Conservation (phyloP, 2,888 invertebrate species). For the Melitaea athalia region DNA sequence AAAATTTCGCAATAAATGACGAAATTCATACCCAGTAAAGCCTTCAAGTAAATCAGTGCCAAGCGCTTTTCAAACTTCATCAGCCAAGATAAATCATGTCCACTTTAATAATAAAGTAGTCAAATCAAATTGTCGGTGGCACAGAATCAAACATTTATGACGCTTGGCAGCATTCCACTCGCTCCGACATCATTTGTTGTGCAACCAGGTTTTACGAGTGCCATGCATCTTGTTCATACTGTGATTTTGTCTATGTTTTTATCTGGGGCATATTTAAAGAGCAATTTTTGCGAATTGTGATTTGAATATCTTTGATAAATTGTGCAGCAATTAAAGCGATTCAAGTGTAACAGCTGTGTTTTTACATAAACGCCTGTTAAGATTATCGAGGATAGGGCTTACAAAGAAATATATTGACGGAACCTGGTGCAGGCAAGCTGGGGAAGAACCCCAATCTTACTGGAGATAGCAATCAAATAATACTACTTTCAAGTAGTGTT, state of each 20-base stretch:
- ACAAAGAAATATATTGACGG: too few relatives aligned
- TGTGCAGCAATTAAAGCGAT: not conserved
- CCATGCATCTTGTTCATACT: slow-evolving; percentile 36
- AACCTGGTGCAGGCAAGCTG: too few relatives aligned
- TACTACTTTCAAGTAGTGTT: too few relatives aligned
- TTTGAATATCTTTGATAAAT: slow-evolving; percentile 6
- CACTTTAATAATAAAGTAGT: slow-evolving; percentile 42
- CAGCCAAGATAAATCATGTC: slow-evolving; percentile 36
- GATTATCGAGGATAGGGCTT: too few relatives aligned
- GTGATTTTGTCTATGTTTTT: slow-evolving; percentile 30
- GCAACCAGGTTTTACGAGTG: slow-evolving; percentile 38
- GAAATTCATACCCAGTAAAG: not conserved
- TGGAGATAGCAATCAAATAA: too few relatives aligned
- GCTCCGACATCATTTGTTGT: slow-evolving; percentile 38
- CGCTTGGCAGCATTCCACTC: slow-evolving; percentile 56
- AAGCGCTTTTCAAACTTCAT: slow-evolving; percentile 17
- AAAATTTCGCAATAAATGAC: not conserved
- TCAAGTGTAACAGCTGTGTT: too few relatives aligned
- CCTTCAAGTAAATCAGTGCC: slow-evolving; percentile 15
- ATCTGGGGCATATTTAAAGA: slow-evolving; percentile 18
- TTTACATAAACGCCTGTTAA: too few relatives aligned
- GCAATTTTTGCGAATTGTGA: slow-evolving; percentile 14
- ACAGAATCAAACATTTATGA: slow-evolving; percentile 62
- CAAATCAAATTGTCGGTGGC: slow-evolving; percentile 50
- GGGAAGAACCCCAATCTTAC: too few relatives aligned